Evolutionary conservation across 1,140 invertebrate genomes (phyloP).

Genomic region (Tribolium castaneum): DNA sequence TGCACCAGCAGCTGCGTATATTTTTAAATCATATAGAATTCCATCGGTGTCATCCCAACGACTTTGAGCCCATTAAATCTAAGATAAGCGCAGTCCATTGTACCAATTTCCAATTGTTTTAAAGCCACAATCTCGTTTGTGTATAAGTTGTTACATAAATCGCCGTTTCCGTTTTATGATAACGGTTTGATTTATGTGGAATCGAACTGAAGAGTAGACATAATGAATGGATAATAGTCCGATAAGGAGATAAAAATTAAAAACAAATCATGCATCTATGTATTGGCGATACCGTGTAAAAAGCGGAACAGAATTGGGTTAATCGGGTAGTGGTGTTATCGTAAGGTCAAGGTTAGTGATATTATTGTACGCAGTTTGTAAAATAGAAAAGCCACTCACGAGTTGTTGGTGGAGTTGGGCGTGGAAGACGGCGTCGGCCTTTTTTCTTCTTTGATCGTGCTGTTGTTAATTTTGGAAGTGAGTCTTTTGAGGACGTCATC

Average conservation of each 20-base stretch:
- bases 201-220: conserved; percentile 22
- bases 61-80: conserved; percentile 26
- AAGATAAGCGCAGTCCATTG: background rate
- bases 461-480: conserved; percentile 82
- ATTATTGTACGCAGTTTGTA: conserved; percentile 2
- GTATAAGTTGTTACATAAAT: conserved; percentile 41
- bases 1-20: background rate
- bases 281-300: conserved; percentile 37
- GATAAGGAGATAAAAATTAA: conserved; percentile 13
- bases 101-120: conserved; percentile 37
- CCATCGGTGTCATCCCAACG: background rate
- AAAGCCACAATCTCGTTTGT: background rate
- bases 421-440: conserved; percentile 75
- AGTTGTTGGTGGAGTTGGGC: conserved; percentile 61
- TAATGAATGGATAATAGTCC: conserved; percentile 35
- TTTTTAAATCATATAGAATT: background rate
- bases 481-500: conserved; percentile 87
- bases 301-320: conserved; percentile 53
- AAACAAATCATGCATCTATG: conserved; percentile 24
- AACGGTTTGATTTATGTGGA: conserved; percentile 34
- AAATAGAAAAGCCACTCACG: conserved; percentile 56
- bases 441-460: conserved; percentile 73
- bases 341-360: conserved; percentile 48
- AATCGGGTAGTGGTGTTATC: conserved; percentile 49
- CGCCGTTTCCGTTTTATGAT: conserved; percentile 38